A percentile compares a stretch with the other conserved stretches of the same genome.
Evolutionary conservation across 2,113 vertebrate species (phyloP).

Genomic region (Meleagris gallopavo): DNA sequence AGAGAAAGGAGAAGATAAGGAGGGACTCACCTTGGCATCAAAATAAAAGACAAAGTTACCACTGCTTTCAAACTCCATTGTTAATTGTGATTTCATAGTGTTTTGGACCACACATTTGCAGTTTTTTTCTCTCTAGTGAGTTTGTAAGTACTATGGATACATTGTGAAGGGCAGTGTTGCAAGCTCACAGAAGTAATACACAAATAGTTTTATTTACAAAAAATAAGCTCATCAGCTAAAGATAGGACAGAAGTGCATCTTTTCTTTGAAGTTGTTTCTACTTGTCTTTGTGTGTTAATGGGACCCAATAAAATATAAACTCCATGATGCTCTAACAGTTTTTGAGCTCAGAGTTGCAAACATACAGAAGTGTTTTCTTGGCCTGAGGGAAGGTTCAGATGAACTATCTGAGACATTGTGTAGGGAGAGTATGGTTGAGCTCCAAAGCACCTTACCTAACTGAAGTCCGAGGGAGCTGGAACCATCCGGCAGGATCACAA

Average conservation of each 20-base stretch:
- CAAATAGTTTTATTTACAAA: not conserved
- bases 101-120: not conserved
- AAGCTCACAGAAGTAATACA: not conserved
- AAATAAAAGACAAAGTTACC: not conserved
- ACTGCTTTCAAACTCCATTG: not conserved
- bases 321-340: not conserved
- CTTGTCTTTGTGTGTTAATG: not conserved
- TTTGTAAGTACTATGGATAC: not conserved
- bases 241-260: not conserved
- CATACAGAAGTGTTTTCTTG: not conserved
- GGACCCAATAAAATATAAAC: not conserved
- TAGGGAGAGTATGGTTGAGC: not conserved
- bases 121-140: not conserved
- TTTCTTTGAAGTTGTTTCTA: not conserved
- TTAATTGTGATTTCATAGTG: not conserved
- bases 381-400: not conserved
- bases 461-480: not conserved
- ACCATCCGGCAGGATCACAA: not conserved
- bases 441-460: not conserved
- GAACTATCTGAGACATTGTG: not conserved
- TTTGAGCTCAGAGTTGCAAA: not conserved
- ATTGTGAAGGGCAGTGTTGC: not conserved
- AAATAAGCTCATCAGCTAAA: not conserved
- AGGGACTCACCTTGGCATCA: not conserved
- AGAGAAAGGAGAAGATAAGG: constrained; percentile 1